Evolutionary conservation across 2,888 invertebrate species (phyloP).

Genomic region (Amiota communis): DNA sequence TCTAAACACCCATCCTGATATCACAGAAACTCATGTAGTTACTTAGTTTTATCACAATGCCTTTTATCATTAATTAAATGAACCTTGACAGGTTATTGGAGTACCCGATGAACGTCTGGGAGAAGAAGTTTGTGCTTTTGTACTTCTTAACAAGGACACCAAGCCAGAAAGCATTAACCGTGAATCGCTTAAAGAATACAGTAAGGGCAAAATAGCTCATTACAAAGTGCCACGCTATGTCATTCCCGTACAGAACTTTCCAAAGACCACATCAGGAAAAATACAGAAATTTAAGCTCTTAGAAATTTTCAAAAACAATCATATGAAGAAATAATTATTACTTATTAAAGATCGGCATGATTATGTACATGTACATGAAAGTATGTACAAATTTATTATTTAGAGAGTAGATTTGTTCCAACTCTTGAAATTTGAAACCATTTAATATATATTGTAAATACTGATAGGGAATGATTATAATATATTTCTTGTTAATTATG

Average conservation of each 20-base stretch:
- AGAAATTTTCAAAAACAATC: slow-evolving; percentile 58
- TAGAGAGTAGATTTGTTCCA: no score
- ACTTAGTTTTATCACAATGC: neutral
- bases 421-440: no score
- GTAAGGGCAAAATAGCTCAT: slow-evolving; percentile 81
- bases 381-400: no score
- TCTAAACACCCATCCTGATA: slow-evolving; percentile 79
- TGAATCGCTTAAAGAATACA: slow-evolving; percentile 77
- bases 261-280: slow-evolving; percentile 86
- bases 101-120: slow-evolving; percentile 82
- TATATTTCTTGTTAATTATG: no score
- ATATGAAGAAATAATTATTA: neutral
- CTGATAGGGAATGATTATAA: no score
- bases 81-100: slow-evolving; percentile 76
- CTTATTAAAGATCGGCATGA: no score
- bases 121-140: slow-evolving; percentile 81
- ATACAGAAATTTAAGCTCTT: slow-evolving; percentile 80
- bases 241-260: slow-evolving; percentile 79
- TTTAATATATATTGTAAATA: no score
- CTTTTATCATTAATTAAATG: neutral
- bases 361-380: no score
- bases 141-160: slow-evolving; percentile 75
- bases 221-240: slow-evolving; percentile 86
- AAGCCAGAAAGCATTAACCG: slow-evolving; percentile 71
- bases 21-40: slow-evolving; percentile 79